These are phyloP conservation scores for Erethizon dorsatum DNA, from an alignment of 2,797 vertebrate genomes.

Conservation along the genomic window DNA sequence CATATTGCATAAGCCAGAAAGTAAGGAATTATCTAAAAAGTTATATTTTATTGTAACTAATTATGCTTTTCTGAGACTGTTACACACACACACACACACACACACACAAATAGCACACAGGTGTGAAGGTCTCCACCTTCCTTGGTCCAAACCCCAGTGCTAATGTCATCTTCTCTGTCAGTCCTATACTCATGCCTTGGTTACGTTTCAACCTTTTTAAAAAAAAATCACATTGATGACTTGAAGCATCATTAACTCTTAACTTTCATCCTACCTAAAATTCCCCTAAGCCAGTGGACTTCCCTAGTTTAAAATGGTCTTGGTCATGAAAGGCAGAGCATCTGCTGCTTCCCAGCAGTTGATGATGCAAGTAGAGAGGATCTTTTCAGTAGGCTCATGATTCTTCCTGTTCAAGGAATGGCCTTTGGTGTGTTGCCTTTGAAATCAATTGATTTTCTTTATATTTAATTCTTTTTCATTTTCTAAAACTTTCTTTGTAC, in stretches of 20 bases:
- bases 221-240: not conserved
- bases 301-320: not conserved
- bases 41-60: not conserved
- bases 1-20: not conserved
- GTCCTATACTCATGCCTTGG: not conserved
- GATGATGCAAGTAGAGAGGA: not conserved
- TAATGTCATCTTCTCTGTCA: not conserved
- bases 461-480: conserved; percentile 51
- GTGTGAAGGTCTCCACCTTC: not conserved
- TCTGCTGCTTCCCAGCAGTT: not conserved
- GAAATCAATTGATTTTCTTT: conserved; percentile 65
- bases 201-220: not conserved
- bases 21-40: not conserved
- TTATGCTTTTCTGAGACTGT: not conserved
- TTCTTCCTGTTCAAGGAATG: conserved; percentile 30
- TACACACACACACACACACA: not conserved
- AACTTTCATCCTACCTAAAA: not conserved
- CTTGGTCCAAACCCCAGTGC: not conserved
- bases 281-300: not conserved
- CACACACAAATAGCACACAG: no score
- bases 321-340: not conserved
- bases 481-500: not conserved
- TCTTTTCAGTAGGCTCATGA: not conserved
- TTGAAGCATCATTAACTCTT: not conserved
- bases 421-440: conserved; percentile 62